Conservation (phyloP, 2,797 vertebrate species). For the Nyctalus aviator region DNA sequence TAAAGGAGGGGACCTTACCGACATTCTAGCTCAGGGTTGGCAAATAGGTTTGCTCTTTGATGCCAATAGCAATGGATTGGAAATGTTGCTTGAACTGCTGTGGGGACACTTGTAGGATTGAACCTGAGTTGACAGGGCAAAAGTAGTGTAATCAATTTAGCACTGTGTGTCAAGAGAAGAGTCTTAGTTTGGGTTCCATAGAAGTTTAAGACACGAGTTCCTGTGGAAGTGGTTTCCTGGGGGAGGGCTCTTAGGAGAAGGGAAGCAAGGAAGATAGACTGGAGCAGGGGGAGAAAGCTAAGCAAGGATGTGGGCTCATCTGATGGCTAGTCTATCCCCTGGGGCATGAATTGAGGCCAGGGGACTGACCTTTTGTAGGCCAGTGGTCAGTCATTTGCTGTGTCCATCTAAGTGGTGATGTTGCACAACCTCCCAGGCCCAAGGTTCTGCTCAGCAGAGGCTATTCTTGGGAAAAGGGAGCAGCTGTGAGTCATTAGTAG, state of each 20-base stretch:
- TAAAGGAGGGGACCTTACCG: background rate
- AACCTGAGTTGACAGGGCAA: background rate
- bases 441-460: background rate
- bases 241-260: background rate
- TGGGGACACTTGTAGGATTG: background rate
- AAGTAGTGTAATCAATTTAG: background rate
- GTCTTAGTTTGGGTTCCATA: background rate
- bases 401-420: background rate
- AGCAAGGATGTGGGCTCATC: background rate
- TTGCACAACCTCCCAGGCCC: background rate
- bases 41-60: background rate
- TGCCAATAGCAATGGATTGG: background rate
- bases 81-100: background rate
- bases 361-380: background rate
- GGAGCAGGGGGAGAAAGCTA: background rate
- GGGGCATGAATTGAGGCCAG: background rate
- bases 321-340: background rate
- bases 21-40: background rate
- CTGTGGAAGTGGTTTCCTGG: background rate
- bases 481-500: constrained; percentile 8
- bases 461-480: background rate
- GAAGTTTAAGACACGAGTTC: background rate
- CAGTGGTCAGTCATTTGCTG: background rate
- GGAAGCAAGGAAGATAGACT: background rate
- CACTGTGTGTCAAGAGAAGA: accelerated